These are phyloP conservation scores for Acanthosepion esculentum DNA, from an alignment of 2,888 invertebrate species.

Conservation along the genomic window DNA sequence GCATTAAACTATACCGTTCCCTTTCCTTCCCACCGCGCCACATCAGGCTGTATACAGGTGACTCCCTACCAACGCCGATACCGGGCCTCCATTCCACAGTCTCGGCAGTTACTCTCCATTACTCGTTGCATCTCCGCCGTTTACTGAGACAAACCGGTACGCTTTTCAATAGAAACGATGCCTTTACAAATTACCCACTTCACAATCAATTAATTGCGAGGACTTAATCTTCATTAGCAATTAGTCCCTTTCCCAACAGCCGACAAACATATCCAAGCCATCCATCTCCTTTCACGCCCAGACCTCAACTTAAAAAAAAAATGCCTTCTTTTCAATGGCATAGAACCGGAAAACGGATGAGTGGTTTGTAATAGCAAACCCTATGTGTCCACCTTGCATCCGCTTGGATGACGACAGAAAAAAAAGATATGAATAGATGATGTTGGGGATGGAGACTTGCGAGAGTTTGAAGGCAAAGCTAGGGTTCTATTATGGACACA, in stretches of 20 bases:
- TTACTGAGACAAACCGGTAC: not conserved
- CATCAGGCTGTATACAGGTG: not conserved
- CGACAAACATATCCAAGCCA: not conserved
- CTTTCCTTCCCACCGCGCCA: not conserved
- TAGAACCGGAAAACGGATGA: not conserved
- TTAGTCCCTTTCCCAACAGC: not conserved
- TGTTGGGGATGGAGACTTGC: not conserved
- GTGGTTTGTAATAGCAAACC: not conserved
- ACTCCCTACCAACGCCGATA: not conserved
- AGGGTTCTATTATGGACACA: not conserved
- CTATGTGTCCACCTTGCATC: not conserved
- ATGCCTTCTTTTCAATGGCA: not conserved
- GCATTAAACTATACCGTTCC: not conserved
- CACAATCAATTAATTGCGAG: constrained; percentile 5
- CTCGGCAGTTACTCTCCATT: not conserved
- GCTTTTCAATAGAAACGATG: not conserved
- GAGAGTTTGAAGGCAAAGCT: not conserved
- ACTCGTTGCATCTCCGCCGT: not conserved
- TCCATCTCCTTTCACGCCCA: too few relatives aligned
- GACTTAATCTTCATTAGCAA: not conserved
- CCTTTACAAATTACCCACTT: not conserved
- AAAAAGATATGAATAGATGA: not conserved
- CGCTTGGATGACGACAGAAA: not conserved
- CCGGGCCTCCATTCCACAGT: not conserved
- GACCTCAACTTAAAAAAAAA: not conserved